Conservation (phyloP, 2,888 invertebrate species). For the Nematopogon swammerdamellus region DNA sequence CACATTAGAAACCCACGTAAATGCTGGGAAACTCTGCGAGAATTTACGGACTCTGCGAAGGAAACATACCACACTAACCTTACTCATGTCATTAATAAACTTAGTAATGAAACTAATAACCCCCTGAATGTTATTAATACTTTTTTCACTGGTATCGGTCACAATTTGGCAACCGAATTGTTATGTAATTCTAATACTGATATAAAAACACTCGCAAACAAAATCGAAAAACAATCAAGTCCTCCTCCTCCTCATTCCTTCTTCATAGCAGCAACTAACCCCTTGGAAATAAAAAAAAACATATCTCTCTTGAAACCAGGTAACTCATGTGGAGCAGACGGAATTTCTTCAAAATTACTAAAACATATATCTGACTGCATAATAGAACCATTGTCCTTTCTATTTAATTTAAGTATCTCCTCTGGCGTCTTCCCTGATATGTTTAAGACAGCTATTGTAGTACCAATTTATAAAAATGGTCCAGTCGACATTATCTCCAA, state of each 20-base stretch:
- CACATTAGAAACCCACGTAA: neutral
- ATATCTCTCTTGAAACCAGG: neutral
- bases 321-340: constrained; percentile 1
- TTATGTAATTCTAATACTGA: too few relatives aligned
- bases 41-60: neutral
- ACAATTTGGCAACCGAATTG: neutral
- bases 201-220: neutral
- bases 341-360: neutral
- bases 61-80: neutral
- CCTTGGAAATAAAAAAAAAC: neutral
- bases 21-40: neutral
- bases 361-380: constrained; percentile 1
- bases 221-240: neutral
- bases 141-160: neutral
- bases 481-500: neutral
- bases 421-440: constrained; percentile 2
- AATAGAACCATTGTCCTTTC: neutral
- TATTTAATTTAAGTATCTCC: constrained; percentile 2
- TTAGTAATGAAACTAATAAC: neutral
- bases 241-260: neutral
- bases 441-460: constrained; percentile 1
- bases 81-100: neutral
- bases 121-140: neutral
- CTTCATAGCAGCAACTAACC: neutral
- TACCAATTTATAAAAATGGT: constrained; percentile 3